phyloP scores from a whole-genome alignment of 2,797 vertebrate genomes.

The Enteromius trimaculatus region DNA sequence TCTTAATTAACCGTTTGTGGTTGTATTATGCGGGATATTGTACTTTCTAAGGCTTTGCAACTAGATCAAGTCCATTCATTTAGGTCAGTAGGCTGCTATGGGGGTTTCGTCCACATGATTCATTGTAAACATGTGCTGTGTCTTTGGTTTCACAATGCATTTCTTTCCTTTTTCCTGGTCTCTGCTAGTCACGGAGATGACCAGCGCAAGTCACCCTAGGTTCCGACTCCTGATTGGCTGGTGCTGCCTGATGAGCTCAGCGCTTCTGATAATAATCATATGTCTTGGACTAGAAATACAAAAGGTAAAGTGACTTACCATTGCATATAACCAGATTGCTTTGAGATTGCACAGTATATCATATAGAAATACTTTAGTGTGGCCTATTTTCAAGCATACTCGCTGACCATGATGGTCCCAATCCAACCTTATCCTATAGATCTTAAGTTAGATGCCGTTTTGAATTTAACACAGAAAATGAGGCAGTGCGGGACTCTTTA shows the following conservation, averaged over 20 bases:
- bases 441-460: background rate
- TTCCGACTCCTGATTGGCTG: conserved; percentile 71
- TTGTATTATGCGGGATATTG: background rate
- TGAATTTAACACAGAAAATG: background rate
- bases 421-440: background rate
- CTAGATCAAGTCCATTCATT: background rate
- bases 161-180: background rate
- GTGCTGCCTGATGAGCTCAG: conserved; percentile 72
- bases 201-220: conserved; percentile 50
- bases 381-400: background rate
- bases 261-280: conserved; percentile 63
- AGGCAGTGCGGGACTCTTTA: background rate
- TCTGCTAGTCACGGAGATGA: conserved; percentile 63
- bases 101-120: background rate
- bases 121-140: background rate
- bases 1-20: background rate
- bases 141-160: background rate
- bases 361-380: background rate
- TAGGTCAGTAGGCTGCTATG: conserved; percentile 1
- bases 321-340: background rate
- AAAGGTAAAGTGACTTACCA: conserved; percentile 47
- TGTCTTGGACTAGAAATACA: conserved; percentile 36
- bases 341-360: background rate
- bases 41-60: background rate
- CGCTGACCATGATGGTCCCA: background rate